These are phyloP conservation scores for Gymnosoma rotundatum DNA, from an alignment of 2,888 invertebrate species.

Conservation along the genomic window DNA sequence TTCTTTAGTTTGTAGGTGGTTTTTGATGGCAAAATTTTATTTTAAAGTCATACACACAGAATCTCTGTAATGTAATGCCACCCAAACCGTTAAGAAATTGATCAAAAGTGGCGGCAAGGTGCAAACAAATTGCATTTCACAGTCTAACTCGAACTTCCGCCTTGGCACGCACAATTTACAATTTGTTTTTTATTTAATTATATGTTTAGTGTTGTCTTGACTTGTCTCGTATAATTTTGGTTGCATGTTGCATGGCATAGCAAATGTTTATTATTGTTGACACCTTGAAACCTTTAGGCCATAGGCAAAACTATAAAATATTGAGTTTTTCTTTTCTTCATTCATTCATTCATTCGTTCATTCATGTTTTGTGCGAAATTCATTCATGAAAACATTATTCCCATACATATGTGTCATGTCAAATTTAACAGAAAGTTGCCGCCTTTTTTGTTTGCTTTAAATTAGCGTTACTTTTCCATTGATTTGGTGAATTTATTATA, in stretches of 20 bases:
- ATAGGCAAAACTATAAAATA: slow-evolving; percentile 40
- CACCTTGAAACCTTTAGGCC: slow-evolving; percentile 65
- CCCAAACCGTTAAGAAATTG: slow-evolving; percentile 79
- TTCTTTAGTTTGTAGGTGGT: slow-evolving; percentile 16
- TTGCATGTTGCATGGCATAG: slow-evolving; percentile 50
- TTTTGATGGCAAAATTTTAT: slow-evolving; percentile 8
- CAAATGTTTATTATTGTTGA: slow-evolving; percentile 65
- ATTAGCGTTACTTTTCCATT: slow-evolving; percentile 73
- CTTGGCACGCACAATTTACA: slow-evolving; percentile 66
- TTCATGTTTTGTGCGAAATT: slow-evolving; percentile 11
- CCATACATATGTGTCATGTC: slow-evolving; percentile 60
- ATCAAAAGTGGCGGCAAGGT: slow-evolving; percentile 78
- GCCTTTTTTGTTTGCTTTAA: slow-evolving; percentile 71
- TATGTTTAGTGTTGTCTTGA: slow-evolving; percentile 28
- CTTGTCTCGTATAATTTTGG: slow-evolving; percentile 9
- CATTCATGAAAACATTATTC: slow-evolving; percentile 60
- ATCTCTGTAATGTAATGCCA: slow-evolving; percentile 73
- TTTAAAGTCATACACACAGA: background rate
- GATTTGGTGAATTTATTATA: slow-evolving; percentile 47
- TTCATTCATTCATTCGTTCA: slow-evolving; percentile 31
- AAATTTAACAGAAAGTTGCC: slow-evolving; percentile 55
- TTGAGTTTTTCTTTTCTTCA: slow-evolving; percentile 13
- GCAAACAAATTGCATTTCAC: slow-evolving; percentile 72
- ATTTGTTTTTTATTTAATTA: slow-evolving; percentile 14
- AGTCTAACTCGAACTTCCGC: slow-evolving; percentile 55